A percentile compares a stretch with the other conserved stretches of the same genome.
Evolutionary conservation across 2,797 vertebrate species (phyloP).

Genomic region (Catostomus latipinnis): DNA sequence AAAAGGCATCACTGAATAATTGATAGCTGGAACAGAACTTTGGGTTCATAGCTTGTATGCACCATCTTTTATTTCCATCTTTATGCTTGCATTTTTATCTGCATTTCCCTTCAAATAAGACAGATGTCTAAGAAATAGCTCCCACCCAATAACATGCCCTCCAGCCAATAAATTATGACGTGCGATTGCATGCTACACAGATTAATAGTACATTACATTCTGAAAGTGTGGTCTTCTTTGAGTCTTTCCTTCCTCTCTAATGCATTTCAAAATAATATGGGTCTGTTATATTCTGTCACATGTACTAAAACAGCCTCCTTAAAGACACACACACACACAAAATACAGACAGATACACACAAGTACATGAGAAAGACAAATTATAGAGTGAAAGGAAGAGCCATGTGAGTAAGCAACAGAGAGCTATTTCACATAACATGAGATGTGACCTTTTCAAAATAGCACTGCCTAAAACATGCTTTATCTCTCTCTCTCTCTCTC

Average conservation of each 20-base stretch:
- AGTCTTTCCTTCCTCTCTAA: neutral
- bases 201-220: neutral
- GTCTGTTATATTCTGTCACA: neutral
- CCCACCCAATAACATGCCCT: neutral
- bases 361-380: too few relatives aligned
- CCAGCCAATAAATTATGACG: constrained; percentile 32
- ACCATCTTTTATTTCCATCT: constrained; percentile 48
- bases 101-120: constrained; percentile 32
- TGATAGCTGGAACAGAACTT: constrained; percentile 42
- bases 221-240: neutral
- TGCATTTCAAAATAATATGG: neutral
- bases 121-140: constrained; percentile 25
- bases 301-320: constrained; percentile 2
- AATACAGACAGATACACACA: neutral
- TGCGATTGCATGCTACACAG: neutral
- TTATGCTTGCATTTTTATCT: constrained; percentile 51
- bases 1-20: constrained; percentile 58
- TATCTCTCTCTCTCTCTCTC: neutral
- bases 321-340: constrained; percentile 19
- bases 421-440: constrained; percentile 56
- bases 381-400: neutral
- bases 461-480: constrained; percentile 47
- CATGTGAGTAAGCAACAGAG: constrained; percentile 42
- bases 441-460: constrained; percentile 62
- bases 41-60: constrained; percentile 37